phyloP scores from a whole-genome alignment of 2,888 invertebrate species.

The Nymphalis polychloros region DNA sequence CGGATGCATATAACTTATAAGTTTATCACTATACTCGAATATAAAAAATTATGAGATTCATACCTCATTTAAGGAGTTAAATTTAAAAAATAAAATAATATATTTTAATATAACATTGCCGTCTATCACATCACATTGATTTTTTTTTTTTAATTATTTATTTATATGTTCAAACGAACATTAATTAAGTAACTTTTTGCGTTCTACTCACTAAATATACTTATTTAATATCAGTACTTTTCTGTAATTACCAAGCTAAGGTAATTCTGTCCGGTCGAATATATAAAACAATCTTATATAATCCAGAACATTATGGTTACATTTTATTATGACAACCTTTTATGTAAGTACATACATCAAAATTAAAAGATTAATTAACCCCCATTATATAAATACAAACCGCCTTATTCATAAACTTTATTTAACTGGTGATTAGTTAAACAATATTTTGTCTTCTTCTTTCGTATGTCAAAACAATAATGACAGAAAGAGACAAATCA shows the following conservation, averaged over 20 bases:
- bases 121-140: not conserved
- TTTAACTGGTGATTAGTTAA: too few relatives aligned
- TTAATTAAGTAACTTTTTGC: not conserved
- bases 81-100: too few relatives aligned
- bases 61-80: too few relatives aligned
- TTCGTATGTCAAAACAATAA: too few relatives aligned
- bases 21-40: too few relatives aligned
- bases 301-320: not conserved
- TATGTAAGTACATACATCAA: constrained; percentile 46
- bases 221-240: constrained; percentile 21
- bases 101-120: not conserved
- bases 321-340: constrained; percentile 17
- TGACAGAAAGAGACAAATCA: too few relatives aligned
- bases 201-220: not conserved
- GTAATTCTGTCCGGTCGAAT: not conserved
- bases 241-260: constrained; percentile 2
- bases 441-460: too few relatives aligned
- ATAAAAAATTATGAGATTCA: too few relatives aligned
- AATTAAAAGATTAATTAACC: constrained; percentile 48
- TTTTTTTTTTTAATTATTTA: not conserved
- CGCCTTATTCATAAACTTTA: too few relatives aligned
- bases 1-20: too few relatives aligned
- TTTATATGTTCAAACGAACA: not conserved
- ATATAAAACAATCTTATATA: not conserved
- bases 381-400: not conserved